Evolutionary conservation across 2,113 vertebrate genomes (phyloP), one percentile per base, ranked within the genome.

Genomic region (Poicephalus gulielmi): DNA sequence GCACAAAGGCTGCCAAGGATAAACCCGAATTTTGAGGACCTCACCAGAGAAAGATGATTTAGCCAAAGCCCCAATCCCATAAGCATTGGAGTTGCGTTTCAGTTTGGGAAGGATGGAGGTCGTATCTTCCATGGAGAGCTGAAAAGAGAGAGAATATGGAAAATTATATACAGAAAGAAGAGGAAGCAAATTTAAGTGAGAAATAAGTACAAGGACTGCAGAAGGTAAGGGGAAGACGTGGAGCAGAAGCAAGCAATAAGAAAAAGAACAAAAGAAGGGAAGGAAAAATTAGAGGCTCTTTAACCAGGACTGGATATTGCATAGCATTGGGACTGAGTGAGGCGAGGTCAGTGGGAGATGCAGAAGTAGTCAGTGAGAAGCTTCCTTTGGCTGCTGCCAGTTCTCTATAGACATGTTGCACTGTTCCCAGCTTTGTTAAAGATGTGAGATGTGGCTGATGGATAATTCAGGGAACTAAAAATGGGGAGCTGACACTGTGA

Each of bases 81-180:
- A 99, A 87, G 99, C 98, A 82, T 99, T 99, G 86, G 99, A 97
- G 91, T 99, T 99, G 95, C 99, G 98, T 97, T 99, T 99, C 96
- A 99, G 98, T 95, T 99, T 99, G 52, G 99, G 99, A 83, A 99
- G 99, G 96, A 99, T 99, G 92, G 99, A 99, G 76, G 99, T 99
- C 78, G 99, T 99, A 97, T 99, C 99, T 98, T 99, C 99, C 99
- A 99, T 99, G 94, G 99, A 99, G 84, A 99, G 98, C 99, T 99
- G 96, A 91, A 98, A 97, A 98, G 60, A 96, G 91, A 98, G 95
- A 98, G 88, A 96, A 97, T 95, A 97, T 96, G 84, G 96, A 95
- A 97, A 96, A 94, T 95, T 73, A 94, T 86, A 92, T 55, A 88
- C 35, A 86, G 89, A 76, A 91, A 97, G 87, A 90, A 96, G 88